Percentiles rank a stretch among this genome's conserved stretches.
These are phyloP conservation scores for Subanguina moxae DNA, from an alignment of 1,140 invertebrate species.

Conservation along the genomic window DNA sequence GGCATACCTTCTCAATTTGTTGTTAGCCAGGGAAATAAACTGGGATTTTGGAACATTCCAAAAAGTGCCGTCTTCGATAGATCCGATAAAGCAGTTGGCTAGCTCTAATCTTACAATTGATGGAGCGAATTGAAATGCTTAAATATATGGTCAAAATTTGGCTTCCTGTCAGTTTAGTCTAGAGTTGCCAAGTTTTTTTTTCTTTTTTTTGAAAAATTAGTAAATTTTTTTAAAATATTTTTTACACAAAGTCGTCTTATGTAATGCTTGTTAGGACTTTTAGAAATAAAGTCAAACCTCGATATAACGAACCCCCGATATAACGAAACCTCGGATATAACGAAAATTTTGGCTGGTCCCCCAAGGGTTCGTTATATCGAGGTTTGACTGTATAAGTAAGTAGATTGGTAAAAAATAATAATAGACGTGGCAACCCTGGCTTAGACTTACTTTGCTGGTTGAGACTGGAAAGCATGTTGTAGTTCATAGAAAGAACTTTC, in stretches of 20 bases:
- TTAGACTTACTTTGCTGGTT: not conserved
- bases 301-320: too few relatives aligned
- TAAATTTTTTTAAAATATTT: too few relatives aligned
- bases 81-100: not conserved
- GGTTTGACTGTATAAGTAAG: too few relatives aligned
- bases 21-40: not conserved
- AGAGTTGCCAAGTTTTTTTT: not conserved
- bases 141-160: not conserved
- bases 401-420: too few relatives aligned
- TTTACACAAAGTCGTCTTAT: too few relatives aligned
- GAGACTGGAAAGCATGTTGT: constrained; percentile 1
- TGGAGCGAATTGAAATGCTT: not conserved
- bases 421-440: not conserved
- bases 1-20: constrained; percentile 4
- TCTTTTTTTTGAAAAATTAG: too few relatives aligned
- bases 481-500: not conserved
- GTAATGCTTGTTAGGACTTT: too few relatives aligned
- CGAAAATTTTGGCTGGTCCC: too few relatives aligned
- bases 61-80: not conserved
- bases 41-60: not conserved
- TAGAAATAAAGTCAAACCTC: too few relatives aligned
- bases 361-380: too few relatives aligned
- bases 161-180: not conserved
- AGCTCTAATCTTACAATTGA: not conserved
- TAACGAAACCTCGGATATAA: too few relatives aligned